These are phyloP conservation scores for Dioctria rufipes DNA, from an alignment of 2,888 invertebrate species.

Conservation along the genomic window DNA sequence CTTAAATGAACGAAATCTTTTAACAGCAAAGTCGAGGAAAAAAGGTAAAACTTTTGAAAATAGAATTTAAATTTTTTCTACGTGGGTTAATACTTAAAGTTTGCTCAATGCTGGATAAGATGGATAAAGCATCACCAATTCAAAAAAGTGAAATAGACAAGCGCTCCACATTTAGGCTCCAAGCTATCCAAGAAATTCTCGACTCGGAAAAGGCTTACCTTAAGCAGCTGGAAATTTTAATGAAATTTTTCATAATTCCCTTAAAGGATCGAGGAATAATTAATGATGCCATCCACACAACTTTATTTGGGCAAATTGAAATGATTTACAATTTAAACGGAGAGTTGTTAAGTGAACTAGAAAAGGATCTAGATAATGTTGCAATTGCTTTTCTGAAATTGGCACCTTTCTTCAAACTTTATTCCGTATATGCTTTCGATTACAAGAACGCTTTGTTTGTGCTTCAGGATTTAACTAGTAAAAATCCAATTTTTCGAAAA, in stretches of 20 bases:
- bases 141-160: slow-evolving; percentile 66
- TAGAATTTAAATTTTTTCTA: neutral
- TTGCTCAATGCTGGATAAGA: slow-evolving; percentile 73
- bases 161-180: slow-evolving; percentile 69
- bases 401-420: slow-evolving; percentile 84
- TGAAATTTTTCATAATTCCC: slow-evolving; percentile 77
- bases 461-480: slow-evolving; percentile 74
- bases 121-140: slow-evolving; percentile 69
- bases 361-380: slow-evolving; percentile 74
- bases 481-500: slow-evolving; percentile 73
- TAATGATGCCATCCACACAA: slow-evolving; percentile 72
- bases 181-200: slow-evolving; percentile 79
- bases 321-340: slow-evolving; percentile 78
- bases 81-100: slow-evolving; percentile 68
- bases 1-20: slow-evolving; percentile 76
- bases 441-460: slow-evolving; percentile 77
- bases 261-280: slow-evolving; percentile 73
- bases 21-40: slow-evolving; percentile 76
- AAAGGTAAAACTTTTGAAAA: slow-evolving; percentile 70
- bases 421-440: slow-evolving; percentile 84
- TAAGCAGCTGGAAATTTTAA: slow-evolving; percentile 77
- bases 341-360: slow-evolving; percentile 75
- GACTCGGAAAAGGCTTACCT: slow-evolving; percentile 81
- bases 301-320: slow-evolving; percentile 77
- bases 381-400: slow-evolving; percentile 79